phyloP scores from a whole-genome alignment of 2,113 vertebrate species.

The Hymenochirus boettgeri region DNA sequence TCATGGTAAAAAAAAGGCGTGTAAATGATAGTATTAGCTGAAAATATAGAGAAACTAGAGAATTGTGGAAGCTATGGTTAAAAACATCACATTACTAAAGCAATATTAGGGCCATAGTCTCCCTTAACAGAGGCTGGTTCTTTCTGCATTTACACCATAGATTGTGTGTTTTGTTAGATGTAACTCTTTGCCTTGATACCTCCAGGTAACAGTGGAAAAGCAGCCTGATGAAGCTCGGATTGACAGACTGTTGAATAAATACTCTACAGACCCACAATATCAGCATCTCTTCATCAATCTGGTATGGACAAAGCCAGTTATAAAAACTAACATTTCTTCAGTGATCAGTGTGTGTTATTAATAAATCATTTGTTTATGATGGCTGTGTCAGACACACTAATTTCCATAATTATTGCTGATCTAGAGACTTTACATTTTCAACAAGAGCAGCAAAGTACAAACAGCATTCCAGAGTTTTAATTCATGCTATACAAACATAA shows the following conservation, averaged over 20 bases:
- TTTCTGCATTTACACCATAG: too few relatives aligned
- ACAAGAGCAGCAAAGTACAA: constrained; percentile 72
- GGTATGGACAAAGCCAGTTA: constrained; percentile 61
- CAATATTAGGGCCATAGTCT: too few relatives aligned
- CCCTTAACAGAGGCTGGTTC: too few relatives aligned
- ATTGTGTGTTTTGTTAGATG: too few relatives aligned
- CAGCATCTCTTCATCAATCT: constrained; percentile 76
- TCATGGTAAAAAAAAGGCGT: too few relatives aligned
- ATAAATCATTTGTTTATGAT: constrained; percentile 75
- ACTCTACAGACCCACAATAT: constrained; percentile 58
- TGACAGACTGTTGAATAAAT: constrained; percentile 47
- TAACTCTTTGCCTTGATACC: too few relatives aligned
- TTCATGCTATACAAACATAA: constrained; percentile 73
- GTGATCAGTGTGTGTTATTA: constrained; percentile 70
- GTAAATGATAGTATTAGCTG: too few relatives aligned
- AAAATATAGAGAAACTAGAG: too few relatives aligned
- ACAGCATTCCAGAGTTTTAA: constrained; percentile 69
- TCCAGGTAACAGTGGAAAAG: constrained; percentile 55
- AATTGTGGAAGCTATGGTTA: too few relatives aligned
- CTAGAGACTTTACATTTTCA: constrained; percentile 64
- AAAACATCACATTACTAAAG: too few relatives aligned
- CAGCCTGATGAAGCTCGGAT: constrained; percentile 42
- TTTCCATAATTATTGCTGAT: constrained; percentile 80
- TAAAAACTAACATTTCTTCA: constrained; percentile 72
- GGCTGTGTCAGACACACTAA: constrained; percentile 73